These are phyloP conservation scores for Gambusia affinis DNA, from an alignment of 2,113 vertebrate genomes.

Conservation along the genomic window DNA sequence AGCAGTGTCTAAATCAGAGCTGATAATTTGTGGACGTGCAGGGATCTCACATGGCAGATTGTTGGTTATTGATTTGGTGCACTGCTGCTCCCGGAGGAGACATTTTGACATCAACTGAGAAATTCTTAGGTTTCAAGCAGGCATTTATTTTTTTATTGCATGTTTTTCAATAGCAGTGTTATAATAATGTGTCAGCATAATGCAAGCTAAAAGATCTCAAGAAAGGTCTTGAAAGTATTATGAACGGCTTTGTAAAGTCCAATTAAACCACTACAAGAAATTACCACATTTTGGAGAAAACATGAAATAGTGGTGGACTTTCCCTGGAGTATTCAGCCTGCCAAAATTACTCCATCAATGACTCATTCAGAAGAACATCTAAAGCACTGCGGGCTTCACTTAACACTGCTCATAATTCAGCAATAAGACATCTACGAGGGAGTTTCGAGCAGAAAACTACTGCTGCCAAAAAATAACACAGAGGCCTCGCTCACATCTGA, in stretches of 20 bases:
- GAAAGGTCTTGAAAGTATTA: too few relatives aligned
- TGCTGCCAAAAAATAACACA: background rate
- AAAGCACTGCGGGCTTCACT: background rate
- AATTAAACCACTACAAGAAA: too few relatives aligned
- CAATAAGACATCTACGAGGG: too few relatives aligned
- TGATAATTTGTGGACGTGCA: constrained; percentile 23
- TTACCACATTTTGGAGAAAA: too few relatives aligned
- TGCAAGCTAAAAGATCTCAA: too few relatives aligned
- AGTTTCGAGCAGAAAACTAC: background rate
- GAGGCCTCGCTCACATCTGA: background rate
- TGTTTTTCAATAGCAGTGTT: too few relatives aligned
- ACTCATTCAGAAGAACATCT: background rate
- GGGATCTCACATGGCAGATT: constrained; percentile 29
- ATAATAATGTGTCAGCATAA: too few relatives aligned
- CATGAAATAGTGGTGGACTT: too few relatives aligned
- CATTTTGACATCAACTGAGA: background rate
- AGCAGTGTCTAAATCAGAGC: constrained; percentile 4
- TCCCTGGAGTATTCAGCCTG: background rate
- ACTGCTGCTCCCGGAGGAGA: constrained; percentile 5
- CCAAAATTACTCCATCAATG: background rate
- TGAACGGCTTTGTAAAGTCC: background rate
- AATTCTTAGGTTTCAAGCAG: too few relatives aligned
- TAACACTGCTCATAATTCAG: too few relatives aligned
- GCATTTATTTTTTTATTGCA: too few relatives aligned
- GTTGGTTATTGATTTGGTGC: constrained; percentile 28